Conservation (phyloP, 2,888 invertebrate species). For the Chymomyza caudatula region DNA sequence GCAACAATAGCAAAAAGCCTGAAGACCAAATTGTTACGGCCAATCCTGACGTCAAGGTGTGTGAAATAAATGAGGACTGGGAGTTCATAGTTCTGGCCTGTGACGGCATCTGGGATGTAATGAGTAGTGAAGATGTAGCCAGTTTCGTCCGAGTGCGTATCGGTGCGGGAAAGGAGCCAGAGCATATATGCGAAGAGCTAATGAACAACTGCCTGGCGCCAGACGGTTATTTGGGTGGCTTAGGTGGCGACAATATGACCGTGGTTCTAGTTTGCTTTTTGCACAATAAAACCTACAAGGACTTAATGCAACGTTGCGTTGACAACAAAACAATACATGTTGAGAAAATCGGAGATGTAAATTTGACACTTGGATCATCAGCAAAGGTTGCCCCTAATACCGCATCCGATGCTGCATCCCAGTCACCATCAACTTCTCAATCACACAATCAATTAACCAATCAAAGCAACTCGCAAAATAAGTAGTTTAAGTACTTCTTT, state of each 20-base stretch:
- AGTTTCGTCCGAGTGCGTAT: conserved; percentile 92
- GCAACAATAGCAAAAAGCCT: conserved; percentile 89
- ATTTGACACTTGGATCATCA: not conserved
- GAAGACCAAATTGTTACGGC: conserved; percentile 99
- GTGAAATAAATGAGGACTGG: conserved; percentile 91
- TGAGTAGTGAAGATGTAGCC: conserved; percentile 95
- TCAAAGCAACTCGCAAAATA: too few species aligned
- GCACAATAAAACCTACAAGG: conserved; percentile 76
- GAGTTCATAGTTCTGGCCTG: conserved; percentile 98
- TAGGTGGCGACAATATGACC: conserved; percentile 99
- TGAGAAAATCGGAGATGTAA: not conserved
- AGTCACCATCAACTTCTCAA: not conserved
- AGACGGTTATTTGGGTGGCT: conserved; percentile 96
- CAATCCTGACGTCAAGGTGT: conserved; percentile 92
- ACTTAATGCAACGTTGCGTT: conserved; percentile 74
- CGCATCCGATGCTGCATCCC: not conserved
- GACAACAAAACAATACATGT: not conserved
- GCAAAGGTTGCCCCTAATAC: not conserved
- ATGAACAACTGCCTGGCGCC: conserved; percentile 97
- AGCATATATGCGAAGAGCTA: conserved; percentile 96
- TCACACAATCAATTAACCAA: not conserved
- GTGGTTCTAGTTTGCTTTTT: conserved; percentile 91
- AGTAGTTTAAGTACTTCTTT: too few species aligned
- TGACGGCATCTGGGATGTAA: conserved; percentile 99
- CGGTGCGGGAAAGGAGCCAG: conserved; percentile 90